Percentiles rank a stretch among this genome's conserved stretches.
Evolutionary conservation across 2,113 vertebrate species (phyloP).

Genomic region (Dolichallabes microphthalmus): DNA sequence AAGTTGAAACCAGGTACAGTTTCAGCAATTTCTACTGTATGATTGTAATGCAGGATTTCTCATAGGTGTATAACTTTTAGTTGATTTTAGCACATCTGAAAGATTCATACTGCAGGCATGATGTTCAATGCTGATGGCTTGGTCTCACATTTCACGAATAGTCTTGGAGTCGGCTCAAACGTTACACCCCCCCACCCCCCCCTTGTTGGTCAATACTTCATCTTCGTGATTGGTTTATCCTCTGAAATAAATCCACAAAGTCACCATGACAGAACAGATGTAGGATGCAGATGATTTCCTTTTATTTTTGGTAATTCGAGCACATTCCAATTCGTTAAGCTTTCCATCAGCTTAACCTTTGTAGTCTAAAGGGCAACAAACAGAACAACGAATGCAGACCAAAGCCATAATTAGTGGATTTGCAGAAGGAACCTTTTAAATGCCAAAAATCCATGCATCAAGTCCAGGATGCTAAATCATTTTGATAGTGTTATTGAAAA

Average conservation of each 20-base stretch:
- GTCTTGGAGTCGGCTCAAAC: background rate
- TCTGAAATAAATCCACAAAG: background rate
- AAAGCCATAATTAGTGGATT: conserved; percentile 1
- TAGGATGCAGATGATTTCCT: background rate
- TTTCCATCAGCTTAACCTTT: background rate
- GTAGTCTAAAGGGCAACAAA: conserved; percentile 5
- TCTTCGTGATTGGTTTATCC: conserved; percentile 22
- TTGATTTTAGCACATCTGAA: background rate
- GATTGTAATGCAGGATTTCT: background rate
- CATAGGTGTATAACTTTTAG: background rate
- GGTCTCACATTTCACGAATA: background rate
- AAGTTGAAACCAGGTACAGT: background rate
- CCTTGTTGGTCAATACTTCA: background rate
- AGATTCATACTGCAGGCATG: background rate
- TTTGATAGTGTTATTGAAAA: no score
- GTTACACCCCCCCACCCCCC: background rate
- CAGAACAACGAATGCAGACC: background rate
- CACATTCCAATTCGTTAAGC: conserved; percentile 6
- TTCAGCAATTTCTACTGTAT: background rate
- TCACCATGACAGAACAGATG: conserved; percentile 1
- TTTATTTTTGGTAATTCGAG: background rate
- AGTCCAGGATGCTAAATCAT: background rate
- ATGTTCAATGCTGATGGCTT: background rate
- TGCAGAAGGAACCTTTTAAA: background rate
- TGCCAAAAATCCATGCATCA: background rate